Evolutionary conservation across 2,888 invertebrate genomes (phyloP).

Genomic region (Acanthosepion pharaonis): DNA sequence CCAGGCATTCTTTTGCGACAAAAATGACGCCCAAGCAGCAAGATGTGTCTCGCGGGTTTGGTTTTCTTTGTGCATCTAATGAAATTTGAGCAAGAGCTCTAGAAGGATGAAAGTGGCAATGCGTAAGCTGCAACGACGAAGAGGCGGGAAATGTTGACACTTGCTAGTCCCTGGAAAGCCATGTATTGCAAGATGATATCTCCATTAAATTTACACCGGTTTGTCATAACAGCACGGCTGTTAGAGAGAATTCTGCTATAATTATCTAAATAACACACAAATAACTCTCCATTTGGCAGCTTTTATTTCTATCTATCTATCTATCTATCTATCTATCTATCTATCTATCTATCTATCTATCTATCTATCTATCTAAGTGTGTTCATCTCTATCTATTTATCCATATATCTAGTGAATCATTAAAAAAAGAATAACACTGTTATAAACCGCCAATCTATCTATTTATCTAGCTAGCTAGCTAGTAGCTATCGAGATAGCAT

Average conservation of each 20-base stretch:
- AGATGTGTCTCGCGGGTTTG: neutral
- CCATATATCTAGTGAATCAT: no score
- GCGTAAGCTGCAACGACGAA: neutral
- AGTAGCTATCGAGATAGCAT: no score
- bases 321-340: no score
- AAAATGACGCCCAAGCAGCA: neutral
- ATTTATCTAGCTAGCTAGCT: no score
- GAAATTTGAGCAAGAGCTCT: neutral
- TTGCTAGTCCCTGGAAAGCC: neutral
- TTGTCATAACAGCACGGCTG: neutral
- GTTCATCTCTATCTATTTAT: no score
- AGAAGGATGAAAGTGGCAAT: neutral
- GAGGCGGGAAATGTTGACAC: neutral
- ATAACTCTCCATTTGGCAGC: no score
- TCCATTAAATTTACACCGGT: neutral
- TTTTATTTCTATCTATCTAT: no score
- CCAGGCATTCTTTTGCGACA: neutral
- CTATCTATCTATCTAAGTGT: no score
- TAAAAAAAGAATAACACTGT: no score
- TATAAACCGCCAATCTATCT: no score
- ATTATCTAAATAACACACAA: no score
- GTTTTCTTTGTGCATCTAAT: neutral
- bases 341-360: no score
- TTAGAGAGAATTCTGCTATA: neutral
- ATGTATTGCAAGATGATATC: neutral